These are phyloP conservation scores for Arizona elegans DNA, from an alignment of 2,113 vertebrate species.

Conservation along the genomic window DNA sequence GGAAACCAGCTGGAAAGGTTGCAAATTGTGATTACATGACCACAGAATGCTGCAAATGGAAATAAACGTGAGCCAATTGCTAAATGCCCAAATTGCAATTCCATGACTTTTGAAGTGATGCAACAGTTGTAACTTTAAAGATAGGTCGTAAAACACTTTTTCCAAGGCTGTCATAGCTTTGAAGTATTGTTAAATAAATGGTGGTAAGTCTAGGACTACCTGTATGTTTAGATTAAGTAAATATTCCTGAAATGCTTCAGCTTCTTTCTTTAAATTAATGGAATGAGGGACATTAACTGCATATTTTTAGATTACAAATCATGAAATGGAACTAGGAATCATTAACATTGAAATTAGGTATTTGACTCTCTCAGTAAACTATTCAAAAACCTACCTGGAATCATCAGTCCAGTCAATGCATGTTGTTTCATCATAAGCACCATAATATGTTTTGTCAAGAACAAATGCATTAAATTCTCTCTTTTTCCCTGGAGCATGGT, in stretches of 20 bases:
- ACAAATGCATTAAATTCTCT: conserved; percentile 92
- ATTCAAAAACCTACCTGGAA: conserved; percentile 79
- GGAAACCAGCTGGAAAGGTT: not conserved
- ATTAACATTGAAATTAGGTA: not conserved
- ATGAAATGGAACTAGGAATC: not conserved
- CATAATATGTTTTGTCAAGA: conserved; percentile 93
- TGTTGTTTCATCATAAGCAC: conserved; percentile 93
- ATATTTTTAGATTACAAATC: not conserved
- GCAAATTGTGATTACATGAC: not conserved
- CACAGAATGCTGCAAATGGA: not conserved
- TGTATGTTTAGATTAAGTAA: not conserved
- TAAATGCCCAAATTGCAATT: not conserved
- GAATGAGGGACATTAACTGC: not conserved
- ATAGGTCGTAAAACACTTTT: not conserved
- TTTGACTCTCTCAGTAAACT: not conserved
- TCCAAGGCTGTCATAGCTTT: not conserved
- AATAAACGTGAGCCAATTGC: not conserved
- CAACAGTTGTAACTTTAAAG: not conserved
- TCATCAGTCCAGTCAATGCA: conserved; percentile 97
- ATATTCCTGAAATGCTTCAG: not conserved
- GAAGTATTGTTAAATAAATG: not conserved
- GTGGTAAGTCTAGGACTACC: not conserved
- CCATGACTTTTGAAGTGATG: not conserved
- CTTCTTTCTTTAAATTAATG: not conserved
- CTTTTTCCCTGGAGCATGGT: conserved; percentile 88